Base-by-base conservation (phyloP, 2,888 invertebrate genomes). In the Helicoverpa assulta region DNA sequence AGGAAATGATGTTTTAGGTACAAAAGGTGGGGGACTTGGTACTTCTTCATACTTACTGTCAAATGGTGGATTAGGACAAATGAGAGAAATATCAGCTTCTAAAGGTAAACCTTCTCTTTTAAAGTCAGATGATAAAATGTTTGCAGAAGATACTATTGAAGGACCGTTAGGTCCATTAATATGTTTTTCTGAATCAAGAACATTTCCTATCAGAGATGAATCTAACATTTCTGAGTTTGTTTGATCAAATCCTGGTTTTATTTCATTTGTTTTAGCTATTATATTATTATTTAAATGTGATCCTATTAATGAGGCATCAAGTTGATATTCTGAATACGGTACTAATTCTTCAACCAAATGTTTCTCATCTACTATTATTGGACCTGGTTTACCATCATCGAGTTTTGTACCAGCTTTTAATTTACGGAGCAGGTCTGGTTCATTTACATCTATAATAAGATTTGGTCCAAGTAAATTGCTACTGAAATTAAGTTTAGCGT, bases 291-390 rank as follows among this genome's bases (percentile, higher is more conserved):
- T 29, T 33, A 54, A 29, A 16, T 18, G 10, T 10, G 56, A 21
- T 1, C 70, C 29, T 29, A 21, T 2, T 50, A 76, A 16, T 2
- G 52, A 57, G 18, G 47, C 37, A n/a, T 69, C 76, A 5, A 19
- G 56, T 5, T 51, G 0, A 19, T n/a, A 5, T 26, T 47, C 26
- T 16, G 19, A 37, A 10, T 67, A 19, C 40, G 21, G 47, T 0
- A 5, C 26, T 26, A 0, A 10, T 0, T 10, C 7, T 8, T 65
- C 19, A 1, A 5, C 10, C 14, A 14, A 19, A 16, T 57, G 18
- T 0, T 7, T 21, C n/a, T 4, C 12, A 6, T 16, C 16, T 8
- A 33, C 8, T 51, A 52, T 52, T 21, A 10, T 33, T 21, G 26
- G 64, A 43, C 43, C 26, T 60, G 14, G 37, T 12, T 55, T 55